Conservation (phyloP, 2,113 vertebrate species). For the Ptilorrhoa leucosticta region DNA sequence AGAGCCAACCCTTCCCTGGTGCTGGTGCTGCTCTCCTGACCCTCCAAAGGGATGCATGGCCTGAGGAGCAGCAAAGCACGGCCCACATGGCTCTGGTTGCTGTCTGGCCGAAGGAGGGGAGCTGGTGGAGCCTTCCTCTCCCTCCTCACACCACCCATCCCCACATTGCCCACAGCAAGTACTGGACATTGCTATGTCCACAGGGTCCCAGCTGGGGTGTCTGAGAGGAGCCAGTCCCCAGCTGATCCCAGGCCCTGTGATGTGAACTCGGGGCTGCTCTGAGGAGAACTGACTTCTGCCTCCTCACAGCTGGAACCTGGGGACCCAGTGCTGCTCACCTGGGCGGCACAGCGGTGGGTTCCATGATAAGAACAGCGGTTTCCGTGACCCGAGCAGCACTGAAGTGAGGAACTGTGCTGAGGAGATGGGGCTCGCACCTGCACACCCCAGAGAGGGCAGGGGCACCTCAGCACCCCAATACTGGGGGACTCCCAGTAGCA, state of each 20-base stretch:
- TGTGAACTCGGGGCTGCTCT: accelerated
- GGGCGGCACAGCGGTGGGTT: accelerated
- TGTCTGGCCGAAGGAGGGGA: background rate
- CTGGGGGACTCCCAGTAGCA: background rate
- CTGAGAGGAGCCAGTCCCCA: accelerated
- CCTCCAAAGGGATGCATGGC: accelerated
- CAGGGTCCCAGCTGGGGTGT: background rate
- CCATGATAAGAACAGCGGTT: accelerated
- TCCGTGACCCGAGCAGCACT: accelerated
- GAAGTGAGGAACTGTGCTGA: accelerated
- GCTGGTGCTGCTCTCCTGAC: background rate
- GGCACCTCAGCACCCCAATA: accelerated
- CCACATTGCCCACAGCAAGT: background rate
- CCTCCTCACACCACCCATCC: accelerated
- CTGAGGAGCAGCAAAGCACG: background rate
- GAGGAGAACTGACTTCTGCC: background rate
- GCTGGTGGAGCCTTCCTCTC: background rate
- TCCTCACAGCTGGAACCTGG: accelerated
- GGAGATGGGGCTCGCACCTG: accelerated
- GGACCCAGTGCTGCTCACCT: background rate
- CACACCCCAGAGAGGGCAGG: background rate
- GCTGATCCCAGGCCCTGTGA: accelerated
- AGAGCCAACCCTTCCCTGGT: background rate
- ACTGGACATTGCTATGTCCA: background rate
- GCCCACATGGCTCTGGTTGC: background rate